Percentiles rank a stretch among this genome's conserved stretches.
Conservation (phyloP, 2,797 vertebrate genomes). For the Sebastes iracundus region DNA sequence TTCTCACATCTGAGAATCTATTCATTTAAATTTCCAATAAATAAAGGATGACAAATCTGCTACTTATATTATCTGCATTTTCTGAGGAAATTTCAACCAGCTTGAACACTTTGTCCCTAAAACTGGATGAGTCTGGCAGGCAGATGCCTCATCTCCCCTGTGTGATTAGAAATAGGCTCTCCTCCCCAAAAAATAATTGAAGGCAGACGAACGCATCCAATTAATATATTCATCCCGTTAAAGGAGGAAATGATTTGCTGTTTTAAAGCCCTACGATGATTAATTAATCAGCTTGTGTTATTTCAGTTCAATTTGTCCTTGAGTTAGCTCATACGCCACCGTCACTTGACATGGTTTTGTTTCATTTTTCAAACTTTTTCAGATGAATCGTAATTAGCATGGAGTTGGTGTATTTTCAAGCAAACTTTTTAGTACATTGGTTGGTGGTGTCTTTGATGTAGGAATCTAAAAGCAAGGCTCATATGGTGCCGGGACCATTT, state of each 20-base stretch:
- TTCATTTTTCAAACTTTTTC: neutral
- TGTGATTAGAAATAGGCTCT: neutral
- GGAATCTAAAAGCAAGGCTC: neutral
- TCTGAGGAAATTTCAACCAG: neutral
- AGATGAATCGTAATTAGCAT: neutral
- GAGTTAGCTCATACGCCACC: neutral
- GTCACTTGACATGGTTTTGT: neutral
- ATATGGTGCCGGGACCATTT: constrained; percentile 1
- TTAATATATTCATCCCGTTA: neutral
- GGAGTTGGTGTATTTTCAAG: neutral
- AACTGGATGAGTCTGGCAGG: constrained; percentile 1
- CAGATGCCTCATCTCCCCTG: neutral
- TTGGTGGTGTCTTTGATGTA: neutral
- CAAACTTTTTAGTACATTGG: neutral
- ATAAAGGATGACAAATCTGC: neutral
- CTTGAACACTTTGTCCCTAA: neutral
- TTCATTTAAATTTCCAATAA: neutral
- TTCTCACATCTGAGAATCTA: neutral
- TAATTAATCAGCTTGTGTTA: neutral
- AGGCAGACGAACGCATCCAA: neutral
- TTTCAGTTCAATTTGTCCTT: neutral
- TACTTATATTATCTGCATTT: neutral
- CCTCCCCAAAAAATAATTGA: constrained; percentile 2
- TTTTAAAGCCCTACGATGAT: neutral
- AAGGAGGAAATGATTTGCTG: neutral